Percentiles rank a stretch among this genome's conserved stretches.
Evolutionary conservation across 1,140 invertebrate genomes (phyloP).

Genomic region (Chironomus striatipennis): DNA sequence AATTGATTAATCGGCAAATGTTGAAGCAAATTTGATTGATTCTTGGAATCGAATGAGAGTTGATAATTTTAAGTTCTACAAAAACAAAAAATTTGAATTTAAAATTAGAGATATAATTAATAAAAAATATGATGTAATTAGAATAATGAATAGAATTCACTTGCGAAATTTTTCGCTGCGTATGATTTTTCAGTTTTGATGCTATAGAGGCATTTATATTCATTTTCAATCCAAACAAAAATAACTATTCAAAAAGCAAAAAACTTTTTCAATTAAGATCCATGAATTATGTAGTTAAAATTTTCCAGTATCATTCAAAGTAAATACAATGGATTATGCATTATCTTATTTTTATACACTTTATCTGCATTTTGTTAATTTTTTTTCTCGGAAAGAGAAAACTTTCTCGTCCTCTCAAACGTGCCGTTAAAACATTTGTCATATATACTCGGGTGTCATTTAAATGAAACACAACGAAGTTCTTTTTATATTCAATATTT

Average conservation of each 20-base stretch:
- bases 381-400: not conserved
- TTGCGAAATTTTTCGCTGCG: not conserved
- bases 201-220: not conserved
- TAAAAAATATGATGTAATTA: no score
- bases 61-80: no score
- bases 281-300: not conserved
- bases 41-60: not conserved
- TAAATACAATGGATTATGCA: not conserved
- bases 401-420: not conserved
- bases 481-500: no score
- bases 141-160: not conserved
- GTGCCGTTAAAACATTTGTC: not conserved
- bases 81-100: not conserved
- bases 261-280: constrained; percentile 3
- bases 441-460: not conserved
- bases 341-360: not conserved
- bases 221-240: not conserved
- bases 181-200: not conserved
- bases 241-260: not conserved
- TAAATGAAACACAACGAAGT: no score
- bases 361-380: no score
- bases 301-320: no score
- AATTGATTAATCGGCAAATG: not conserved
- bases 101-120: no score
- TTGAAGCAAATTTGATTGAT: not conserved